These are phyloP conservation scores for Halocaridina rubra DNA, from an alignment of 2,888 invertebrate genomes.

Conservation along the genomic window DNA sequence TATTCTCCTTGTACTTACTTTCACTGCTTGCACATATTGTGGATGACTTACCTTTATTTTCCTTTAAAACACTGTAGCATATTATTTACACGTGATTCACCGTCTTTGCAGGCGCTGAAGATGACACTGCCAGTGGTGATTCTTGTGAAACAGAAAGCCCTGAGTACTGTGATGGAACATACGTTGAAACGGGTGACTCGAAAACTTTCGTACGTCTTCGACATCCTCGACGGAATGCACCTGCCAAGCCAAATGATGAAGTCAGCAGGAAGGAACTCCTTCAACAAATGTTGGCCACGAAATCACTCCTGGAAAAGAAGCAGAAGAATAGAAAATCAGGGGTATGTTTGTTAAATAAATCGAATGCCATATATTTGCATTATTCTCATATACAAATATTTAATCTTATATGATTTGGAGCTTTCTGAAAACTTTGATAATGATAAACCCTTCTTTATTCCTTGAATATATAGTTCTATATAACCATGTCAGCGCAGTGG, in stretches of 20 bases:
- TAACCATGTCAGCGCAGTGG: too few species aligned
- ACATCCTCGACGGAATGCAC: conserved; percentile 17
- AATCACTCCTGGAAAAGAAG: conserved; percentile 48
- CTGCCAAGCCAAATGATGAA: conserved; percentile 2
- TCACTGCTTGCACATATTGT: too few species aligned
- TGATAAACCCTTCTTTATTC: too few species aligned
- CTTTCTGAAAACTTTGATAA: too few species aligned
- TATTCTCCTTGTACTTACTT: too few species aligned
- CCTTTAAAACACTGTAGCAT: too few species aligned
- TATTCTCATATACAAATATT: too few species aligned
- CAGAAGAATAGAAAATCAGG: conserved; percentile 45
- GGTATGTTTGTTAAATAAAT: neutral
- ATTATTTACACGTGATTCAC: too few species aligned
- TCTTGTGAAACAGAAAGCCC: conserved; percentile 39
- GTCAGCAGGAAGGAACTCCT: conserved; percentile 19
- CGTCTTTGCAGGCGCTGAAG: conserved; percentile 2
- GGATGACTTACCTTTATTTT: too few species aligned
- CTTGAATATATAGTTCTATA: too few species aligned
- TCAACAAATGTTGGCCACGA: conserved; percentile 54
- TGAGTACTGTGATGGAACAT: conserved; percentile 15
- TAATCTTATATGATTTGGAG: too few species aligned
- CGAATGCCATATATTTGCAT: too few species aligned
- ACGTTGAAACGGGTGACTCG: neutral
- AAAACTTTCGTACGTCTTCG: conserved; percentile 5
- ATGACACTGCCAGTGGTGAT: conserved; percentile 29